phyloP scores from a whole-genome alignment of 2,888 invertebrate genomes.

The Vesta saturnalis region DNA sequence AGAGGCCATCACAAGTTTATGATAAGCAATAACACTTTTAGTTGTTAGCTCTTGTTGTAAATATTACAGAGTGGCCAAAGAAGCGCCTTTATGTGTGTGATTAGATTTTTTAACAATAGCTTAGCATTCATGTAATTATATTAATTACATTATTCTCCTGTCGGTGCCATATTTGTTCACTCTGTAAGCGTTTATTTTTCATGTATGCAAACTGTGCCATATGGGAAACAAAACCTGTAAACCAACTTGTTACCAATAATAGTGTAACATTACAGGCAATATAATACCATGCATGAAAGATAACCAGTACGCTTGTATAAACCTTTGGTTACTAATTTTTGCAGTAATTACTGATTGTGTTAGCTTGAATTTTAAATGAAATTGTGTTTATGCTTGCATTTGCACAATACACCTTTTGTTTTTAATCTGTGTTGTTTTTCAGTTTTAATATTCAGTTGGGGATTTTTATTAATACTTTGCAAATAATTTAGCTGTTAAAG shows the following conservation, averaged over 20 bases:
- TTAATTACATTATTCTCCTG: constrained; percentile 23
- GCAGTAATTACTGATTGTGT: neutral
- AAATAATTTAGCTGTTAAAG: constrained; percentile 43
- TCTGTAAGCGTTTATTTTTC: constrained; percentile 36
- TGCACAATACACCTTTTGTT: constrained; percentile 12
- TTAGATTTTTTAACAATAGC: constrained; percentile 7
- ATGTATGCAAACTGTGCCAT: constrained; percentile 36
- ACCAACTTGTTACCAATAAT: constrained; percentile 6
- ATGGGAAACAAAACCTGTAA: neutral
- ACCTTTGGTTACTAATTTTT: neutral
- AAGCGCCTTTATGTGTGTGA: constrained; percentile 8
- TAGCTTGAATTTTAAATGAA: constrained; percentile 11
- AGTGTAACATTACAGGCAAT: constrained; percentile 14
- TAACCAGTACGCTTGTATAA: constrained; percentile 13
- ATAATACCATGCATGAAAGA: constrained; percentile 30
- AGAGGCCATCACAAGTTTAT: neutral
- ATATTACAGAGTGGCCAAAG: constrained; percentile 29
- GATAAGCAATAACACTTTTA: constrained; percentile 9
- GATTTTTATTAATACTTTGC: constrained; percentile 22
- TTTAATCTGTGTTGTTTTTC: constrained; percentile 17
- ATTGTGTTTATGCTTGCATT: constrained; percentile 10
- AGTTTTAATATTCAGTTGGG: constrained; percentile 7
- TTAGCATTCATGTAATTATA: constrained; percentile 20
- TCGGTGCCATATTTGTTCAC: constrained; percentile 22
- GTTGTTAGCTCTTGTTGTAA: constrained; percentile 26